These are phyloP conservation scores for Tigriopus californicus DNA, from an alignment of 2,888 invertebrate species.

Conservation along the genomic window DNA sequence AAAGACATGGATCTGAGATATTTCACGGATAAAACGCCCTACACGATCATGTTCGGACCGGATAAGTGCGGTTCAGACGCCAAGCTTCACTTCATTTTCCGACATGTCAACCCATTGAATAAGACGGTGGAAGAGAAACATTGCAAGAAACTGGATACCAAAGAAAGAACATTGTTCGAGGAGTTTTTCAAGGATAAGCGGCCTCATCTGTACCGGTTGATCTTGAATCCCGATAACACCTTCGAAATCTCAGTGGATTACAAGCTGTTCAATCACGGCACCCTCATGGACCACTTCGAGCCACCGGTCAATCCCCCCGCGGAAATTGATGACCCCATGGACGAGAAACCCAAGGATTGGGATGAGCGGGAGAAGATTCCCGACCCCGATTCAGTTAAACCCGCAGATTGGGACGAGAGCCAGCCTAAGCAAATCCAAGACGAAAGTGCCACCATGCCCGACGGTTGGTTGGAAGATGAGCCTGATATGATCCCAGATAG, in stretches of 20 bases:
- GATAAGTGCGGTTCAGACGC: slow-evolving; percentile 95
- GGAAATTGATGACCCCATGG: slow-evolving; percentile 79
- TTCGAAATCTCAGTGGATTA: slow-evolving; percentile 60
- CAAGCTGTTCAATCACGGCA: slow-evolving; percentile 51
- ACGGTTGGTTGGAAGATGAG: slow-evolving; percentile 83
- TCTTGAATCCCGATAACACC: slow-evolving; percentile 55
- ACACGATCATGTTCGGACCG: slow-evolving; percentile 98
- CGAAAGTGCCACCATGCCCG: slow-evolving; percentile 59
- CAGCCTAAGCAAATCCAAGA: slow-evolving; percentile 78
- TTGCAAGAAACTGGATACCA: slow-evolving; percentile 48
- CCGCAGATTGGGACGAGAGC: slow-evolving; percentile 91
- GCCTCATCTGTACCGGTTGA: slow-evolving; percentile 66
- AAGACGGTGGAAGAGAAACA: slow-evolving; percentile 84
- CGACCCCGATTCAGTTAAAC: slow-evolving; percentile 70
- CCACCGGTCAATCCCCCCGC: slow-evolving; percentile 88
- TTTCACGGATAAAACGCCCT: slow-evolving; percentile 47
- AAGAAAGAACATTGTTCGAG: slow-evolving; percentile 30
- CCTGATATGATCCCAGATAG: slow-evolving; percentile 64
- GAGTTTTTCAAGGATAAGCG: slow-evolving; percentile 78
- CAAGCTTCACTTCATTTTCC: slow-evolving; percentile 76
- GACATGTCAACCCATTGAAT: slow-evolving; percentile 81
- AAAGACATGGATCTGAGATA: slow-evolving; percentile 29
- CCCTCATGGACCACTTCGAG: slow-evolving; percentile 65
- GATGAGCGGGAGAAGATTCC: slow-evolving; percentile 85
- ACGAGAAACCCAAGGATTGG: slow-evolving; percentile 69